A percentile compares a stretch with the other conserved stretches of the same genome.
phyloP scores from a whole-genome alignment of 2,888 invertebrate species.

The Philopedon plagiatum region DNA sequence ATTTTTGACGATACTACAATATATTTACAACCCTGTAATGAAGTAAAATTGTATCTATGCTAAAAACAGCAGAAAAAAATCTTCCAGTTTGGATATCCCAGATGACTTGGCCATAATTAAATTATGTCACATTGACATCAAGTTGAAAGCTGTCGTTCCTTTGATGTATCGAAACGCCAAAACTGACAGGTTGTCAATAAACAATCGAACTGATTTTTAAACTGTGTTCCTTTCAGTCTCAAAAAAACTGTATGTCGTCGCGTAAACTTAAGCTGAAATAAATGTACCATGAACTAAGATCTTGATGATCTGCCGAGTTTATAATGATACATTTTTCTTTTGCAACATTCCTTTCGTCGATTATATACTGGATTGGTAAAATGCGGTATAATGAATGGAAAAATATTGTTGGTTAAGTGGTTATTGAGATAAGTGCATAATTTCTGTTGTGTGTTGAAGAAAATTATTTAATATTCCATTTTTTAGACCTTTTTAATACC shows the following conservation, averaged over 20 bases:
- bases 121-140: too few species aligned
- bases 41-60: too few species aligned
- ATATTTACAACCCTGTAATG: too few species aligned
- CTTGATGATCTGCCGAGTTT: constrained; percentile 27
- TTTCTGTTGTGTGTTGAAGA: too few species aligned
- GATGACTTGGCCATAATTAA: too few species aligned
- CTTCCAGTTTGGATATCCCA: too few species aligned
- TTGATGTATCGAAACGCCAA: neutral
- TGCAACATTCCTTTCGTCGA: constrained; percentile 34
- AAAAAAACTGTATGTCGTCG: constrained; percentile 26
- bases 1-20: too few species aligned
- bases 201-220: constrained; percentile 41
- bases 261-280: constrained; percentile 8
- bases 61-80: too few species aligned
- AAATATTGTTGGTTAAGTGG: neutral
- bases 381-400: constrained; percentile 1
- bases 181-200: constrained; percentile 5
- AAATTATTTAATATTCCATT: too few species aligned
- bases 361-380: neutral
- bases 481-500: too few species aligned
- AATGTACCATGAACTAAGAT: neutral
- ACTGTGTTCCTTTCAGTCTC: constrained; percentile 36
- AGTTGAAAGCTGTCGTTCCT: neutral
- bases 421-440: too few species aligned
- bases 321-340: constrained; percentile 17